Evolutionary conservation across 2,113 vertebrate species (phyloP), one percentile per base, ranked within the genome.

Genomic region (Epinephelus cyanopodus): DNA sequence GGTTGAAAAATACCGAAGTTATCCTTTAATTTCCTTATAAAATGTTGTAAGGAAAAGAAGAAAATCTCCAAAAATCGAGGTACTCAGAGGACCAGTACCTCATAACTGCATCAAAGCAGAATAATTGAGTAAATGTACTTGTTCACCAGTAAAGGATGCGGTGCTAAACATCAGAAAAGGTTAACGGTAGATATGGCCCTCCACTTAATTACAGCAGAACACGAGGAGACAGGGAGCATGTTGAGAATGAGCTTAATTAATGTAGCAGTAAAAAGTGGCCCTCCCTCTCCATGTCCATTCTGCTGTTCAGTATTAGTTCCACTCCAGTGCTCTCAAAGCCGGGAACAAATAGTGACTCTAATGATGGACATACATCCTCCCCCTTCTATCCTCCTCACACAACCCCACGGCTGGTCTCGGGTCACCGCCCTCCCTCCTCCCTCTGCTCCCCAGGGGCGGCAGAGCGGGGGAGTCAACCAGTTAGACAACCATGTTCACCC

Each of bases 401-500:
- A 72, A 53, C 74, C 88, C 74, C 91, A 62, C 83, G 81, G 79
- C 82, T 89, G 94, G 95, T 94, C 94, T 94, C 92, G 91, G 96
- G 96, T 97, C 95, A 96, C 89, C 90, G 93, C 94, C 91, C 92
- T 82, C 72, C 94, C 88, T 90, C 94, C n/a, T 14, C 27, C 60
- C 21, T n/a, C 13, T 0, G 45, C 86, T 90, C 95, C 90, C 70
- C 69, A 73, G 87, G 94, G 87, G 66, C 80, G 78, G 83, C 78
- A 27, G 87, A 82, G 92, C 83, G 70, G 71, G 89, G 84, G 92
- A 90, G 92, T 92, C 88, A 91, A 92, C 89, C 92, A 90, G 95
- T 95, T 96, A 96, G 96, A 95, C 95, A 94, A 92, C 94, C 96
- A 91, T 93, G 95, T 95, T 96, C 95, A 93, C 93, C 95, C 94